Conservation (phyloP, 2,888 invertebrate species). For the Rugalucina vietnamica region DNA sequence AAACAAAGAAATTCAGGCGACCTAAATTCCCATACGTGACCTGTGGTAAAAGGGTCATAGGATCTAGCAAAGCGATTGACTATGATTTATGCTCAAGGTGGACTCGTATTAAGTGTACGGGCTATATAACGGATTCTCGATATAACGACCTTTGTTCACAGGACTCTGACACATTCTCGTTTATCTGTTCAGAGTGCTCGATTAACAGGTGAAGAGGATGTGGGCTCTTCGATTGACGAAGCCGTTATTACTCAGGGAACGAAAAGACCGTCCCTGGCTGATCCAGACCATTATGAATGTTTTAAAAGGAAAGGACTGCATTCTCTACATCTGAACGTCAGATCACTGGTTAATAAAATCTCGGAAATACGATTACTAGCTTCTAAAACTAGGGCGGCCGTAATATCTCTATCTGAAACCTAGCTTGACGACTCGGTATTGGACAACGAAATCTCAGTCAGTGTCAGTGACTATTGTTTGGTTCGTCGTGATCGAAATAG, state of each 20-base stretch:
- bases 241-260: neutral
- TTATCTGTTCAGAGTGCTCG: neutral
- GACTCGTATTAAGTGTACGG: conserved; percentile 1
- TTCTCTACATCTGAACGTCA: neutral
- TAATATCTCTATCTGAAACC: too few species aligned
- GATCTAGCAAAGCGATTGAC: neutral
- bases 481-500: neutral
- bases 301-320: neutral
- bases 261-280: neutral
- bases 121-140: neutral
- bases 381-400: neutral
- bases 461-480: neutral
- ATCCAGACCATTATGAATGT: neutral
- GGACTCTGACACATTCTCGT: neutral
- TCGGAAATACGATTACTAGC: neutral
- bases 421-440: too few species aligned
- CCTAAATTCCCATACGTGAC: neutral
- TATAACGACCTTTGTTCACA: neutral
- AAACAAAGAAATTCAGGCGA: neutral
- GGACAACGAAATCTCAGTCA: too few species aligned
- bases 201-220: neutral
- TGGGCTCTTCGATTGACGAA: neutral
- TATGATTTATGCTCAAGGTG: neutral
- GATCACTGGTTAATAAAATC: neutral
- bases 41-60: neutral